Percentiles rank a stretch among this genome's conserved stretches.
Conservation (phyloP, 2,797 vertebrate species). For the Acanthopagrus latus region DNA sequence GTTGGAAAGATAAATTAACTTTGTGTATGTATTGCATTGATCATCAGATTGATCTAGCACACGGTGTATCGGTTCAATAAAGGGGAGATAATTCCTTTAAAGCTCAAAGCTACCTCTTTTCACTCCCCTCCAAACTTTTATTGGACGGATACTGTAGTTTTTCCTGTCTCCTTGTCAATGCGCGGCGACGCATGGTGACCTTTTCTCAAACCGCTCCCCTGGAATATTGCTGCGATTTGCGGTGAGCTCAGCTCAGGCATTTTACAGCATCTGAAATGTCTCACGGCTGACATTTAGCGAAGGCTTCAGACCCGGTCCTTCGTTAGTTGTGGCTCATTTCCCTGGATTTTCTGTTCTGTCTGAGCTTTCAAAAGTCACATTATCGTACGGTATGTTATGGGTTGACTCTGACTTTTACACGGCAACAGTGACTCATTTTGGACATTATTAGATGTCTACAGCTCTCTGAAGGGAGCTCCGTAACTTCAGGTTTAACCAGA, state of each 20-base stretch:
- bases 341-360: neutral
- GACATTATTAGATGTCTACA: neutral
- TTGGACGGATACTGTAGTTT: neutral
- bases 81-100: neutral
- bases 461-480: no score
- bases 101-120: neutral
- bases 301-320: neutral
- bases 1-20: neutral
- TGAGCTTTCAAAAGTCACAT: neutral
- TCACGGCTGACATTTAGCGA: conserved; percentile 1
- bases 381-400: no score
- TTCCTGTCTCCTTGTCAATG: neutral
- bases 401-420: neutral
- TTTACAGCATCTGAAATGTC: conserved; percentile 24
- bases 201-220: conserved; percentile 20
- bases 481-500: no score
- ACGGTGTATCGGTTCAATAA: neutral
- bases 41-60: neutral
- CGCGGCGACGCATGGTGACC: neutral
- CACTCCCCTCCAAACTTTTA: neutral
- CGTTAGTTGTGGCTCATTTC: neutral
- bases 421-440: neutral
- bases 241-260: conserved; percentile 1
- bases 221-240: neutral
- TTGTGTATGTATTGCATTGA: neutral